Conservation (phyloP, 2,888 invertebrate genomes). For the Pasiphila rectangulata region DNA sequence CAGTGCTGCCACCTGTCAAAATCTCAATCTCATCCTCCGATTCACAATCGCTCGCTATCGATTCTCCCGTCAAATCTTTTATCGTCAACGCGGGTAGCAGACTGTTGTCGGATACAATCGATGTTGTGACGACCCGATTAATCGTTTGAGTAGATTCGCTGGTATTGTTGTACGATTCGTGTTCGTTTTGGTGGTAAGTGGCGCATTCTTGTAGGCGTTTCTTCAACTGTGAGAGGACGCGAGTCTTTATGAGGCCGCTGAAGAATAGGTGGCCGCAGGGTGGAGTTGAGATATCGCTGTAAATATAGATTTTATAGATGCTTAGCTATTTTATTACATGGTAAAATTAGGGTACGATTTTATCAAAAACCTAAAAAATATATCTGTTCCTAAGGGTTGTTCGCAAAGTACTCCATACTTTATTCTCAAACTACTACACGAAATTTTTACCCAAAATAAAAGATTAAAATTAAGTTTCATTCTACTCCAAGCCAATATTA, state of each 20-base stretch:
- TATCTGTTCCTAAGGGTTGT: no score
- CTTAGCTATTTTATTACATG: no score
- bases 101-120: conserved; percentile 30
- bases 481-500: no score
- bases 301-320: no score
- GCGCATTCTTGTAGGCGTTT: conserved; percentile 56
- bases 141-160: conserved; percentile 11
- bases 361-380: no score
- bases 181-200: conserved; percentile 52
- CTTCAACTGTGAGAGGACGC: conserved; percentile 56
- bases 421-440: no score
- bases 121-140: conserved; percentile 22
- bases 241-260: conserved; percentile 66
- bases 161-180: conserved; percentile 36
- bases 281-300: conserved; percentile 29
- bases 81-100: conserved; percentile 52
- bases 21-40: conserved; percentile 30
- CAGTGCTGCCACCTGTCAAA: conserved; percentile 26
- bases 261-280: conserved; percentile 69
- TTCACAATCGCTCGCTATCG: conserved; percentile 31
- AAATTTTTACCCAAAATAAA: no score
- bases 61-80: conserved; percentile 27
- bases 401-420: no score
- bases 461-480: no score
- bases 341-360: no score